Percentiles rank a stretch among this genome's conserved stretches.
Evolutionary conservation across 2,888 invertebrate species (phyloP).

Genomic region (Cistogaster globosa): DNA sequence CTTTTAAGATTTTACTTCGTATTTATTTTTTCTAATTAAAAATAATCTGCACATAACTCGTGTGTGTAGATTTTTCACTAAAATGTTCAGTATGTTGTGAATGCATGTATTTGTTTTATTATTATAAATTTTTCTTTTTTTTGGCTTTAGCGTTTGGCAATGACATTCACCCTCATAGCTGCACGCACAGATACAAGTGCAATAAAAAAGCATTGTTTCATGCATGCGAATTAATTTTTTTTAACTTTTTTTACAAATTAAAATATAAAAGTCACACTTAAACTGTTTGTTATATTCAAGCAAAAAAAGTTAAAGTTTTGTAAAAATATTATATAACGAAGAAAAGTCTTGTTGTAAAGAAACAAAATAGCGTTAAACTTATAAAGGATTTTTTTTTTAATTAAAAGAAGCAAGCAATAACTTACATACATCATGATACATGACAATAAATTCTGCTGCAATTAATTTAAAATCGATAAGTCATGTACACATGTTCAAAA

Average conservation of each 20-base stretch:
- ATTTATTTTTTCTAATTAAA: slow-evolving; percentile 35
- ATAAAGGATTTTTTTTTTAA: no score
- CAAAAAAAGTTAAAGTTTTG: no score
- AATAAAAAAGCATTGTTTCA: slow-evolving; percentile 27
- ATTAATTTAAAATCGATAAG: no score
- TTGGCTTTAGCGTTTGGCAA: slow-evolving; percentile 39
- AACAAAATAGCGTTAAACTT: neutral
- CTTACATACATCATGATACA: no score
- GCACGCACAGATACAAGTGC: slow-evolving; percentile 19
- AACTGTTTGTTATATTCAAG: neutral
- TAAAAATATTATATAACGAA: no score
- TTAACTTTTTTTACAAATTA: no score
- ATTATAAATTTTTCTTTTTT: neutral
- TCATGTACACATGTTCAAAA: no score
- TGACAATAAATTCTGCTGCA: no score
- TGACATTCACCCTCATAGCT: slow-evolving; percentile 57
- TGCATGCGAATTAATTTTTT: slow-evolving; percentile 25
- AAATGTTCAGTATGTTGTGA: slow-evolving; percentile 20
- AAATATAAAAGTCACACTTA: neutral
- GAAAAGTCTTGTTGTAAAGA: no score
- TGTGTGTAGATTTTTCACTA: neutral
- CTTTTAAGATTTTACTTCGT: neutral
- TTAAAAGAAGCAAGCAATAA: no score
- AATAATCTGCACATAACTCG: slow-evolving; percentile 4
- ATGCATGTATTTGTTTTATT: neutral